These are phyloP conservation scores for Drosophila eohydei DNA, from an alignment of 2,888 invertebrate species.

Conservation along the genomic window DNA sequence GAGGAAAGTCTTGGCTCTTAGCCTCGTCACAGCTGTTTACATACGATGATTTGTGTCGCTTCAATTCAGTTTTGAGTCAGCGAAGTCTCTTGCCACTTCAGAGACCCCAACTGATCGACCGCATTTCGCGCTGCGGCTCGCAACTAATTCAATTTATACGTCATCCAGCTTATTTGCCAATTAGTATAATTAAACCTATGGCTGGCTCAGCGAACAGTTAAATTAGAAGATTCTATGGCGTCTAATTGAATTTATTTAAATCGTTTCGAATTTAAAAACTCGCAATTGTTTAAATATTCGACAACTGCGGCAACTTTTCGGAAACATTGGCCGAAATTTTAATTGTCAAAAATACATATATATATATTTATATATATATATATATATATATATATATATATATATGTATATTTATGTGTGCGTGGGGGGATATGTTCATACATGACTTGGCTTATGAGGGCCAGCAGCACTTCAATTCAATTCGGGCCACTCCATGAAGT, in stretches of 20 bases:
- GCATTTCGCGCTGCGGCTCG: too few relatives aligned
- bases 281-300: constrained; percentile 8
- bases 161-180: not conserved
- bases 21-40: too few relatives aligned
- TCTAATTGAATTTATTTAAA: constrained; percentile 10
- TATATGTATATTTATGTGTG: not conserved
- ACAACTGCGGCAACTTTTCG: constrained; percentile 8
- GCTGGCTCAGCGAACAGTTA: not conserved
- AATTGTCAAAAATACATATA: constrained; percentile 50
- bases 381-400: constrained; percentile 13
- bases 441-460: constrained; percentile 32
- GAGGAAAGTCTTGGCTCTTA: too few relatives aligned
- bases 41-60: too few relatives aligned
- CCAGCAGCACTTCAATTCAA: constrained; percentile 28
- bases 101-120: too few relatives aligned
- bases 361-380: not conserved
- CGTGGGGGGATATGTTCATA: constrained; percentile 24
- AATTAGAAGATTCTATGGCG: not conserved
- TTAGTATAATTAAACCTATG: not conserved
- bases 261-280: constrained; percentile 3
- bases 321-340: constrained; percentile 17
- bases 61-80: not conserved
- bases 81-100: too few relatives aligned
- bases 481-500: constrained; percentile 4
- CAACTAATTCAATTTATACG: not conserved